Conservation (phyloP, 2,888 invertebrate species). For the Dasypogon diadema region DNA sequence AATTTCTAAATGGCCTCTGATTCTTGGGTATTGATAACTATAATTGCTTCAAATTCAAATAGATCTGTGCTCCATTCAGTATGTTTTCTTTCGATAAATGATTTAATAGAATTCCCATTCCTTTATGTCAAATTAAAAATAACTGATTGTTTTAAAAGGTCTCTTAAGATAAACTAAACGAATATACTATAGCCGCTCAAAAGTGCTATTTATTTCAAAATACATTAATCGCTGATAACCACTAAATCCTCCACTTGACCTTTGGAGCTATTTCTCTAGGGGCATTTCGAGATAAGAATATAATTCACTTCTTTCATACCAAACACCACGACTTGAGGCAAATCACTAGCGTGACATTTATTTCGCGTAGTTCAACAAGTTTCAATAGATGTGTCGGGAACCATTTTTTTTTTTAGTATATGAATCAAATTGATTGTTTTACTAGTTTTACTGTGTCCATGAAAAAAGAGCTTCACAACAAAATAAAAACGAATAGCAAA, state of each 20-base stretch:
- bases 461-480: not conserved
- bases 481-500: not conserved
- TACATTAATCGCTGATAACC: not conserved
- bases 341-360: not conserved
- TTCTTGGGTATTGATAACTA: too few species aligned
- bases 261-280: not conserved
- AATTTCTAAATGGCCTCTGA: too few species aligned
- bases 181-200: not conserved
- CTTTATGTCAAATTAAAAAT: not conserved
- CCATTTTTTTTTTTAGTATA: not conserved
- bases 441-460: not conserved
- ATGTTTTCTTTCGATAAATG: too few species aligned
- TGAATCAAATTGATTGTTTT: not conserved
- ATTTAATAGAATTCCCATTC: too few species aligned
- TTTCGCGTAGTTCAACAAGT: not conserved
- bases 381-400: not conserved
- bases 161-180: not conserved
- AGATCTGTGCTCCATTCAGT: too few species aligned
- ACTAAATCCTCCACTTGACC: not conserved
- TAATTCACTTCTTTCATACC: not conserved
- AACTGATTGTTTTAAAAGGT: conserved; percentile 10
- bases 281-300: not conserved
- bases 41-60: too few species aligned
- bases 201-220: not conserved
- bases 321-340: not conserved